A percentile compares a stretch with the other conserved stretches of the same genome.
These are phyloP conservation scores for Thamnaconus septentrionalis DNA, from an alignment of 2,113 vertebrate genomes.

Conservation along the genomic window DNA sequence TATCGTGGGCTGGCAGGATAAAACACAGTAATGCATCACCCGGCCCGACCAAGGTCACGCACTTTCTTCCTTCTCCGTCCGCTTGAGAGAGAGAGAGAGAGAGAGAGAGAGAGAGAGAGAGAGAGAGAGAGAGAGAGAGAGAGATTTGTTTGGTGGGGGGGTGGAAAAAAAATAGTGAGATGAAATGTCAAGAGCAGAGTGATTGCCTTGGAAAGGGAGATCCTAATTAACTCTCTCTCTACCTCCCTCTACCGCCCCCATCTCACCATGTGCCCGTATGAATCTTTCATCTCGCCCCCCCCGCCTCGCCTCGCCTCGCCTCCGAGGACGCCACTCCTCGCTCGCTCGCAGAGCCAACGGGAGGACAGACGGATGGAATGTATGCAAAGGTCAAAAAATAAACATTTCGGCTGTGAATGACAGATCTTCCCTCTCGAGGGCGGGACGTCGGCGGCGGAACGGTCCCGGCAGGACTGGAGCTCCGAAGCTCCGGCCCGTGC, in stretches of 20 bases:
- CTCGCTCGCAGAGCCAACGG: slow-evolving; percentile 43
- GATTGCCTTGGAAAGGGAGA: slow-evolving; percentile 62
- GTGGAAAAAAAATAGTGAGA: slow-evolving; percentile 56
- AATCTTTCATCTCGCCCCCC: slow-evolving; percentile 66
- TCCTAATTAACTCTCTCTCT: slow-evolving; percentile 72
- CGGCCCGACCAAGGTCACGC: slow-evolving; percentile 63
- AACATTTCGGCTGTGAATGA: slow-evolving; percentile 55
- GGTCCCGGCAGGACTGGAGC: slow-evolving; percentile 16
- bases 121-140: not conserved
- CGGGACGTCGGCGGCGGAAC: slow-evolving; percentile 22
- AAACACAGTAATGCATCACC: slow-evolving; percentile 57
- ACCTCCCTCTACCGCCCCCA: slow-evolving; percentile 25
- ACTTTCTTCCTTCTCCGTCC: slow-evolving; percentile 16
- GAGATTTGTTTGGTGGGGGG: slow-evolving; percentile 52
- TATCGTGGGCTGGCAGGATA: slow-evolving; percentile 53
- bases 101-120: too few relatives aligned
- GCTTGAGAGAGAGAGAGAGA: too few relatives aligned
- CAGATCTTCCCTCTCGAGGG: slow-evolving; percentile 39
- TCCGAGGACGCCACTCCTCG: slow-evolving; percentile 48
- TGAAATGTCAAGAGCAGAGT: slow-evolving; percentile 72
- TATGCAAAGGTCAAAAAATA: slow-evolving; percentile 73
- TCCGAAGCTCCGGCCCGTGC: slow-evolving; percentile 20
- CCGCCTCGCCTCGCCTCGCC: slow-evolving; percentile 39
- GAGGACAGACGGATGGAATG: slow-evolving; percentile 54
- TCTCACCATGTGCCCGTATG: slow-evolving; percentile 29